Evolutionary conservation across 2,888 invertebrate genomes (phyloP), one percentile per base, ranked within the genome.

Genomic region (Pasiphila rectangulata): DNA sequence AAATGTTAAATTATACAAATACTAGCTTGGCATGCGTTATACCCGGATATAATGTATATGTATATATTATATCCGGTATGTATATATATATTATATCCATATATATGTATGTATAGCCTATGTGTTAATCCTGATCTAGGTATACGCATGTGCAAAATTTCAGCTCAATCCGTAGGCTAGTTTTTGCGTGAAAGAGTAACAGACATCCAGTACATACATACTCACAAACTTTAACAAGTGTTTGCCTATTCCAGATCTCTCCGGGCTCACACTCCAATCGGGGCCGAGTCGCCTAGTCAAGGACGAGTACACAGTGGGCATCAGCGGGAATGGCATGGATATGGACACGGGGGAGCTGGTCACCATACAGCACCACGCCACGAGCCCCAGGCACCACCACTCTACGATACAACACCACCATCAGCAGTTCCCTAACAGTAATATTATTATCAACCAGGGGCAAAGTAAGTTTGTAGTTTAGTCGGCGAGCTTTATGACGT

Each of bases 251-350:
- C 16, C 17, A 94, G 96, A 98, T 91, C 89, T 98, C 56, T 97
- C 97, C 42, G 97, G 98, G 9, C 90, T 98, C 41, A 97, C 97
- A 4, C 90, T 98, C 40, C 96, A 96, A 75, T 93, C 95, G 2
- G 94, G 93, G 5, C 93, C 95, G 3, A 94, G 95, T 69, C 91
- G 96, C 60, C 89, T 96, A 60, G 95, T 97, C 20, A 97, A 97
- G 83, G 97, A 97, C 89, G 98, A 98, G 76, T 97, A 97, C 79
- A 93, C 94, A 35, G 95, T 95, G 13, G 95, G 94, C 1, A 90
- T 93, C 32, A 90, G 90, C 62, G 91, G 93, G 0, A 84, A 85
- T 12, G 85, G 89, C 5, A 85, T 92, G 92, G 78, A 91, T 59
- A 86, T 91, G 90, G 87, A 84, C 43, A 82, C 83, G 4, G 87